Percentiles rank a stretch among this genome's conserved stretches.
Conservation (phyloP, 2,888 invertebrate species). For the Brenthis ino region DNA sequence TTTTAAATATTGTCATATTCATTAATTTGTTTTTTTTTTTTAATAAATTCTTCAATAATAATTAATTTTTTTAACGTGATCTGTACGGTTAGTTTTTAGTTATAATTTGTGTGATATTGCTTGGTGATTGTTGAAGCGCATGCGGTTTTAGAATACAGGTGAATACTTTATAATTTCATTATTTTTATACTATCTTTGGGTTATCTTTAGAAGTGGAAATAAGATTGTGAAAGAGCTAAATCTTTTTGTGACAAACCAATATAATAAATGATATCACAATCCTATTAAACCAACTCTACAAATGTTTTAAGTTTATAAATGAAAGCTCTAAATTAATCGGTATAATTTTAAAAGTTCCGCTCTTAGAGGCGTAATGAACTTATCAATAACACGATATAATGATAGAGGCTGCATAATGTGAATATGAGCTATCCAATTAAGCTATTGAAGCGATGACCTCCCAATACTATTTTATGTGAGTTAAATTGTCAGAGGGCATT, state of each 20-base stretch:
- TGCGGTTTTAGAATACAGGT: slow-evolving; percentile 4
- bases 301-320: too few relatives aligned
- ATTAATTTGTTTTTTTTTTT: not conserved
- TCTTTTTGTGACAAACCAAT: too few relatives aligned
- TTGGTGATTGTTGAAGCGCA: slow-evolving; percentile 3
- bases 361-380: not conserved
- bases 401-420: slow-evolving; percentile 3
- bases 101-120: slow-evolving; percentile 1
- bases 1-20: slow-evolving; percentile 3
- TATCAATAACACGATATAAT: slow-evolving; percentile 1
- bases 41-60: not conserved
- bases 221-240: too few relatives aligned
- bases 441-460: slow-evolving; percentile 64
- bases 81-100: not conserved
- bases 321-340: not conserved
- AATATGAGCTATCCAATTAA: slow-evolving; percentile 62
- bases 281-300: too few relatives aligned
- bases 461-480: slow-evolving; percentile 55
- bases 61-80: not conserved
- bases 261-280: too few relatives aligned
- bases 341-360: slow-evolving; percentile 1
- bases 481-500: slow-evolving; percentile 50
- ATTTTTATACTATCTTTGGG: too few relatives aligned
- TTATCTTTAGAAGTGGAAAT: too few relatives aligned
- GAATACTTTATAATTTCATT: too few relatives aligned